Percentiles rank a stretch among this genome's conserved stretches.
phyloP scores from a whole-genome alignment of 2,888 invertebrate genomes.

The Spatulosminthurus flaviceps region DNA sequence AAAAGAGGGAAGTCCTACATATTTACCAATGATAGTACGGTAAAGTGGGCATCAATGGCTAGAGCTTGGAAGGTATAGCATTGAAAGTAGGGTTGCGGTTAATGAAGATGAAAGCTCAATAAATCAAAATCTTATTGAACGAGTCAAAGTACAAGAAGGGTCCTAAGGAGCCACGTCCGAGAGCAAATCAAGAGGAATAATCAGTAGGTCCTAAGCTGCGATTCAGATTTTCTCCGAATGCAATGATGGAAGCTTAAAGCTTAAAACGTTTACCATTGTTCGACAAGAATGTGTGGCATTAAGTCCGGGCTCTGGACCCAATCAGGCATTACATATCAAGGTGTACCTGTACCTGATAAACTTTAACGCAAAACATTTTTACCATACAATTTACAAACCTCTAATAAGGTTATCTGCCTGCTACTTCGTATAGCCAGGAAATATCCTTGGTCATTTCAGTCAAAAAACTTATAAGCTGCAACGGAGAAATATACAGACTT shows the following conservation, averaged over 20 bases:
- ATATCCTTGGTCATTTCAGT: too few species aligned
- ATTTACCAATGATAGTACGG: not conserved
- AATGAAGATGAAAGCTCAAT: slow-evolving; percentile 54
- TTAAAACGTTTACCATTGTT: not conserved
- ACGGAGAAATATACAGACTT: too few species aligned
- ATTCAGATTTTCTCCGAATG: slow-evolving; percentile 11
- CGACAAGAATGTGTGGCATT: not conserved
- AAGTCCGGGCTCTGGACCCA: too few species aligned
- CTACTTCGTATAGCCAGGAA: too few species aligned
- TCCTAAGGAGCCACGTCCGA: slow-evolving; percentile 27
- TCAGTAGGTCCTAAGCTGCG: slow-evolving; percentile 30
- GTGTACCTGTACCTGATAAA: too few species aligned
- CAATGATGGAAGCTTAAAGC: not conserved
- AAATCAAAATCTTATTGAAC: slow-evolving; percentile 57
- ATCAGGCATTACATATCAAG: too few species aligned
- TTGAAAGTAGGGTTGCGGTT: slow-evolving; percentile 28
- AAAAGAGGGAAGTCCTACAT: not conserved
- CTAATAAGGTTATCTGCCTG: too few species aligned
- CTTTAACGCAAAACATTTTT: too few species aligned
- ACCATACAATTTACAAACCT: too few species aligned
- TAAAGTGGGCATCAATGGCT: slow-evolving; percentile 16
- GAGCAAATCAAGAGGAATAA: slow-evolving; percentile 45
- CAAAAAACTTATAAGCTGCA: too few species aligned
- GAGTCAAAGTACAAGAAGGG: slow-evolving; percentile 36
- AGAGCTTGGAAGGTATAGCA: not conserved